Evolutionary conservation across 2,797 vertebrate genomes (phyloP), one percentile per base, ranked within the genome.

Genomic region (Helarctos malayanus): DNA sequence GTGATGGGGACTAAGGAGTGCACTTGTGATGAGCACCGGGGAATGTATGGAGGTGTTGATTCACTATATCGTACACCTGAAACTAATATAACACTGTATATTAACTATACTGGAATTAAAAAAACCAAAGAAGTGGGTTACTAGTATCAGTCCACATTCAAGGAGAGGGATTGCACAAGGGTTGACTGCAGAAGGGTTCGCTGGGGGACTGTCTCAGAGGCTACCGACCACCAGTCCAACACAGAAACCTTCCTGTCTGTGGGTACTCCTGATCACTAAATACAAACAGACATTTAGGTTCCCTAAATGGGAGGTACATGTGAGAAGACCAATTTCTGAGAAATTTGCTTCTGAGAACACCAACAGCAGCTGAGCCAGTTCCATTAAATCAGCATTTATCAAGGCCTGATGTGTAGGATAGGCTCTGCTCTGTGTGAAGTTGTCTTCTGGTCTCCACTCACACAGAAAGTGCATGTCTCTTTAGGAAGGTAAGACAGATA

Each of bases 331-430:
- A 80, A 32, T 7, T 86, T 95, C 54, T 81, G 41, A 94, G 56
- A 81, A 80, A 76, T 45, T 75, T 82, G 18, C 45, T 94, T 86
- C 45, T 87, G 79, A 79, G 54, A 82, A 80, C 16, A 81, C 81
- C 5, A 14, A 71, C 91, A 21, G 59, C 59, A 75, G 18, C 5
- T 7, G 29, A 93, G 8, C 21, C n/a, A 7, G 29, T 47, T 94
- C 41, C 75, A 19, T 41, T 32, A 81, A 73, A 27, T 82, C n/a
- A 83, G 8, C 25, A 19, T 47, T 95, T 92, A 86, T 35, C 38
- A 81, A 88, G 91, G 88, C 23, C 29, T 38, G 13, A 19, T 2
- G 75, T 27, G 12, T 14, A 59, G 9, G 35, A 2, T 52, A 95
- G 19, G 16, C 47, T 84, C 47, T 95, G 63, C 29, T 85, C 32